Percentiles rank a stretch among this genome's conserved stretches.
Conservation (phyloP, 2,888 invertebrate species). For the Lymantria monacha region DNA sequence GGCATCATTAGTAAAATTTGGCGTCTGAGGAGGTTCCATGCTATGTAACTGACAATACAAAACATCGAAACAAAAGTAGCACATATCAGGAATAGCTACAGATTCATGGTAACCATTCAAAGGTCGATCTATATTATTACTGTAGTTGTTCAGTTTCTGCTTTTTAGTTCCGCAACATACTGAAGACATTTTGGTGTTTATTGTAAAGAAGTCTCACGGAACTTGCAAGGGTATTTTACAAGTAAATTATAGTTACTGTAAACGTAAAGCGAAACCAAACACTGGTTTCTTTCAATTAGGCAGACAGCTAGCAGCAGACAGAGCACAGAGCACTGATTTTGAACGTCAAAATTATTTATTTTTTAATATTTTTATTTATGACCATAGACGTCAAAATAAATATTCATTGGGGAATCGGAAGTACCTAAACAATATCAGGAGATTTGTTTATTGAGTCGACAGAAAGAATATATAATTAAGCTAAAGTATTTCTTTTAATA, state of each 20-base stretch:
- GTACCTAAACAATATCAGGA: too few species aligned
- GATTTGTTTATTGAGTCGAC: too few species aligned
- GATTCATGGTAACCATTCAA: conserved; percentile 77
- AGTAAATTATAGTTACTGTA: conserved; percentile 38
- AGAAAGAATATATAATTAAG: too few species aligned
- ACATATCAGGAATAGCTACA: conserved; percentile 97
- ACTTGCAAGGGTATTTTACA: conserved; percentile 20
- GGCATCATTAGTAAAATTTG: conserved; percentile 96
- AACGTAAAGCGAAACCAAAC: conserved; percentile 54
- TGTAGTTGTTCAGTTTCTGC: conserved; percentile 91
- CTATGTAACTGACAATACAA: conserved; percentile 96
- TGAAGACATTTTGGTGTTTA: conserved; percentile 87
- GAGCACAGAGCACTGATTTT: too few species aligned
- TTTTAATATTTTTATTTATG: too few species aligned
- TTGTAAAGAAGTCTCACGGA: background rate
- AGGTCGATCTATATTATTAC: conserved; percentile 83
- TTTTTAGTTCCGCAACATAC: conserved; percentile 96
- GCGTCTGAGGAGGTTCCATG: conserved; percentile 94
- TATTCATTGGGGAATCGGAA: too few species aligned
- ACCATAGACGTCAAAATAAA: too few species aligned
- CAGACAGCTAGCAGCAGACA: too few species aligned
- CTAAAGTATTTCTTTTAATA: too few species aligned
- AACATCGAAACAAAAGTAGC: conserved; percentile 99
- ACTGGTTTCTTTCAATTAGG: conserved; percentile 29
- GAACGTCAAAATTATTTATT: too few species aligned